Evolutionary conservation across 2,888 invertebrate species (phyloP).

Genomic region (Drosophila macrospina): DNA sequence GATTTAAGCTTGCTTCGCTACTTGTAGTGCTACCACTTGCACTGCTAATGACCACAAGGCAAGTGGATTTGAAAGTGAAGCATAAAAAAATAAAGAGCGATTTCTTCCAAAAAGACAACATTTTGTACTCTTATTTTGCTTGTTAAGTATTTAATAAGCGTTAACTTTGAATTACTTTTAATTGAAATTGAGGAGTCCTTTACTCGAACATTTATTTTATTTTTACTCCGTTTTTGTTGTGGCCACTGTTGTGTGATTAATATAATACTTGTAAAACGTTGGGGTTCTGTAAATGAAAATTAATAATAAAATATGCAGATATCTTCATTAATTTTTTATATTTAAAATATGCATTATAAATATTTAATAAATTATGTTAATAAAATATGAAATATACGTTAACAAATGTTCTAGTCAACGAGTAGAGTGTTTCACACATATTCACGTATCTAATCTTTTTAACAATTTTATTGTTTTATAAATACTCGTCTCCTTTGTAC

Average conservation of each 20-base stretch:
- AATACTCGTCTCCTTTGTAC: too few relatives aligned
- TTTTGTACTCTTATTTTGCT: constrained; percentile 1
- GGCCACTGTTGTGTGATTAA: not conserved
- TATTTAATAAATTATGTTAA: not conserved
- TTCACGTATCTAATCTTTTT: too few relatives aligned
- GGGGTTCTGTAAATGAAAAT: not conserved
- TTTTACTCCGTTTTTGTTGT: not conserved
- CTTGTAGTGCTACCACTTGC: not conserved
- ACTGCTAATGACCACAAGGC: constrained; percentile 13
- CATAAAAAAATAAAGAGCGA: constrained; percentile 40
- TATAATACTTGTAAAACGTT: not conserved
- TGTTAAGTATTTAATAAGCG: not conserved
- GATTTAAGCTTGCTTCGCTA: constrained; percentile 23
- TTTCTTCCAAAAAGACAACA: constrained; percentile 38
- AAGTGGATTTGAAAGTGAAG: constrained; percentile 16
- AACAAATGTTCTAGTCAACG: too few relatives aligned
- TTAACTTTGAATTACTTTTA: not conserved
- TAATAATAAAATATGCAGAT: not conserved
- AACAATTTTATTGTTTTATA: too few relatives aligned
- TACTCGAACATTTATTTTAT: not conserved
- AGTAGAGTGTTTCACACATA: too few relatives aligned
- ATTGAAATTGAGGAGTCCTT: not conserved
- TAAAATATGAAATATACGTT: too few relatives aligned
- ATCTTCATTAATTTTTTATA: not conserved
- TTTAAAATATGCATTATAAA: not conserved